Conservation (phyloP, 2,797 vertebrate species). For the Hapalemur alaotrensis region DNA sequence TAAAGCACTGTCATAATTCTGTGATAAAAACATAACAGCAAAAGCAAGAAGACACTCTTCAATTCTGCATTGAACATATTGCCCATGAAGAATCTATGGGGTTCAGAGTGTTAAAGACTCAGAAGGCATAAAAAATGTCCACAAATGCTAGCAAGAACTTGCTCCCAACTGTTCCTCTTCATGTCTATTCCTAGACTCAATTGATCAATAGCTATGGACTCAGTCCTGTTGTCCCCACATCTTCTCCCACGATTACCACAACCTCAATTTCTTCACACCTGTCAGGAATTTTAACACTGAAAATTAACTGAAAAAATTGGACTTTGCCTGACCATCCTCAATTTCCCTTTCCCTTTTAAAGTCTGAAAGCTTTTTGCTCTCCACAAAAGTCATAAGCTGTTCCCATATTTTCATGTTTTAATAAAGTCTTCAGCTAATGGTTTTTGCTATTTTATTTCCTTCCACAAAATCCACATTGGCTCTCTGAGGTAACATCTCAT, state of each 20-base stretch:
- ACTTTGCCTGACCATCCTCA: not conserved
- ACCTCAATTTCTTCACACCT: not conserved
- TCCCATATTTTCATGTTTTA: not conserved
- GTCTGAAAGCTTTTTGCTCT: not conserved
- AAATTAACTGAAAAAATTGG: not conserved
- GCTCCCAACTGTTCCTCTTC: not conserved
- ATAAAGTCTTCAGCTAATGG: not conserved
- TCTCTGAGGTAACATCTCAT: not conserved
- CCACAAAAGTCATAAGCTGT: not conserved
- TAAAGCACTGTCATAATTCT: not conserved
- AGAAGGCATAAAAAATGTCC: not conserved
- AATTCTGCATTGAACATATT: not conserved
- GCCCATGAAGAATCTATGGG: not conserved
- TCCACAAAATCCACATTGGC: not conserved
- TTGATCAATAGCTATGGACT: not conserved
- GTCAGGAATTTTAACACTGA: not conserved
- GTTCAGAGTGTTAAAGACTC: not conserved
- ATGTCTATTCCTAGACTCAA: not conserved
- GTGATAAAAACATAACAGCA: not conserved
- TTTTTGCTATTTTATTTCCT: not conserved
- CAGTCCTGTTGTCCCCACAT: rapidly evolving
- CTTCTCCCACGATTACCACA: not conserved
- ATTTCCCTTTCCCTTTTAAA: not conserved
- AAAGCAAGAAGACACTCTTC: not conserved
- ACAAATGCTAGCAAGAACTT: not conserved